Percentiles rank a stretch among this genome's conserved stretches.
These are phyloP conservation scores for Conomelus anceps DNA, from an alignment of 2,888 invertebrate genomes.

Conservation along the genomic window DNA sequence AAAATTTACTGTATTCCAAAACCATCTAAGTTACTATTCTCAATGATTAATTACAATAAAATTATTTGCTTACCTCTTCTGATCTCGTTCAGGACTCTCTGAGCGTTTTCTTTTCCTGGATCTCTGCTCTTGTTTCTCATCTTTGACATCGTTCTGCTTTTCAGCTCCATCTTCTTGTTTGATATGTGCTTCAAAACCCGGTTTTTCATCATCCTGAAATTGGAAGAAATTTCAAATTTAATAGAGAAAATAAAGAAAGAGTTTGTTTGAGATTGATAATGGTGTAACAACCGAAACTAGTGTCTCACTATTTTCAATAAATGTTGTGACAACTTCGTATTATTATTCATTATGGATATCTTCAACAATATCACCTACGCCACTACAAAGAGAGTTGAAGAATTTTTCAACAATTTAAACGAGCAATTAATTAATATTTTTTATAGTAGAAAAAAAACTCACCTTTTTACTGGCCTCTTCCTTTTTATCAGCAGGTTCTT, in stretches of 20 bases:
- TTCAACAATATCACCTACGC: too few species aligned
- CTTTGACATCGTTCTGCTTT: conserved; percentile 30
- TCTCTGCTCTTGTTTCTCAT: conserved; percentile 25
- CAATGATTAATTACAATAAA: too few species aligned
- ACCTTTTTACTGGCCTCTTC: conserved; percentile 2
- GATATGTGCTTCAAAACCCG: conserved; percentile 33
- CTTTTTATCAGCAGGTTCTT: background rate
- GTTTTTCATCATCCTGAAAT: conserved; percentile 21
- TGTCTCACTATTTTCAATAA: too few species aligned
- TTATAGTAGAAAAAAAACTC: background rate
- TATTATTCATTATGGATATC: too few species aligned
- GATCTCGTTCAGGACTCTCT: background rate
- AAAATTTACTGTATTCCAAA: too few species aligned
- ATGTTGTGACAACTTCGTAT: too few species aligned
- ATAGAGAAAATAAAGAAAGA: background rate
- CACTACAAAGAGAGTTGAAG: too few species aligned
- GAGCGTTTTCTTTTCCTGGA: conserved; percentile 25
- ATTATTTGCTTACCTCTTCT: background rate
- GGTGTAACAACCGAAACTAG: background rate
- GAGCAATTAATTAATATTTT: background rate
- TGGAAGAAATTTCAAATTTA: background rate
- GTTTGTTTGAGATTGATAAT: background rate
- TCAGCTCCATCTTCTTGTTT: conserved; percentile 38
- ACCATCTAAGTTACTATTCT: background rate
- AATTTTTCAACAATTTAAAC: background rate